Base-by-base conservation (phyloP, 2,888 invertebrate genomes). In the Hypomecis atomaria region DNA sequence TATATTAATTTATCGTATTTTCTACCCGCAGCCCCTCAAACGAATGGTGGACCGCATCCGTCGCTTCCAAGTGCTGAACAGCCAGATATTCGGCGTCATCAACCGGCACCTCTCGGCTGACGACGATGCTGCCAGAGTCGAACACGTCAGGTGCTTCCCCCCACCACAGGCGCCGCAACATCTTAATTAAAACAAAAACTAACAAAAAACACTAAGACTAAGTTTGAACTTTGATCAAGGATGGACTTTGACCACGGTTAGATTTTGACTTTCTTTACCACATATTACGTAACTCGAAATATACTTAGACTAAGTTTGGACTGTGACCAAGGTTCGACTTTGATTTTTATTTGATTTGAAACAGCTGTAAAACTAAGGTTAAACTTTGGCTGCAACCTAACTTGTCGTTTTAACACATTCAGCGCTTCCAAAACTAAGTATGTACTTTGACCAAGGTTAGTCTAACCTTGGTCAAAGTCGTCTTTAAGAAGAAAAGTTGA, bases 41-140 rank as follows among this genome's bases (percentile, higher is more conserved):
- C 95, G 98, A 62, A 99, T 99, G 99, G 98, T 99, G 67, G 99
- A 99, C 89, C 95, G 99, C 70, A 98, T 99, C 79, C 94, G 99
- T 50, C 96, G 99, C 65, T 99, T 99, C 92, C 99, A 99, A 92
- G 98, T 99, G 68, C 94, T 99, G 62, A 99, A 99, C 93, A 98
- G 98, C 9, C 99, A 99, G 93, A 98, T 99, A 75, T 99, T 99
- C 92, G 98, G 98, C 48, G 96, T 98, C 69, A 93, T 99, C 66
- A 97, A 98, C 89, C 98, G 99, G 82, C 99, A 98, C 89, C 94
- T 99, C 67, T 97, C 97, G 77, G 96, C 97, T 2, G 97, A 96
- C 71, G 92, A 92, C 66, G 92, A 91, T 72, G 72, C 90, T 8
- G 96, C 97, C 48, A 98, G 98, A 50, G 98, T 99, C 11, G 99